Base-by-base conservation (phyloP, 2,888 invertebrate species). In the Thelaira solivaga region DNA sequence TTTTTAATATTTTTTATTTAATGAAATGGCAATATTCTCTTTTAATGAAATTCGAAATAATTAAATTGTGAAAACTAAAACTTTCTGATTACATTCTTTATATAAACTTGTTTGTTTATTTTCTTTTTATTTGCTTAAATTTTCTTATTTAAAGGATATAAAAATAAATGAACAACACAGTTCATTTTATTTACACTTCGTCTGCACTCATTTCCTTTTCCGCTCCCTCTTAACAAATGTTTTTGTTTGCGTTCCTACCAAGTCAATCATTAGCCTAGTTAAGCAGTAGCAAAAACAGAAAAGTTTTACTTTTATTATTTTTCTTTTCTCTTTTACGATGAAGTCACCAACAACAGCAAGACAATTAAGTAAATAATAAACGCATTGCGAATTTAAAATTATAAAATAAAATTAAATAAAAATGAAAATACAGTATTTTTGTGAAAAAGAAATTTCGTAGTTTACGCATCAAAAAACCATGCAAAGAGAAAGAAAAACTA, bases 251-350 rank as follows among this genome's bases (percentile, higher is more conserved):
- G 4, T 34, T 61, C 18, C 16, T 51, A 16, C 36, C 31, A 43
- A 43, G 59, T 43, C 59, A 72, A 73, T 77, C 77, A 77, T 73
- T 73, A 77, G 73, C 73, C 73, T 41, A 64, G 77, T 73, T 77
- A 64, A 73, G 68, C 49, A 68, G 49, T 13, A 55, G 47, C 45
- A 64, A 57, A 36, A 34, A 55, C 49, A 45, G 20, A 64, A 10
- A 31, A 39, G 59, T 16, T 69, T 55, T 65, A 29, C 34, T 4
- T 39, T 26, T 53, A 2, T 71, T 71, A 34, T 49, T 59, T 65
- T 43, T 62, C 18, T 20, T 20, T 57, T 22, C 18, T 41, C 16
- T 41, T 7, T 6, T 11, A n/a, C 18, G 2, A 34, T 18, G 24
- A 36, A n/a, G 45, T 22, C 31, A 24, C 13, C 18, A 49, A 55